Evolutionary conservation across 2,113 vertebrate species (phyloP).

Genomic region (Hypomesus transpacificus): DNA sequence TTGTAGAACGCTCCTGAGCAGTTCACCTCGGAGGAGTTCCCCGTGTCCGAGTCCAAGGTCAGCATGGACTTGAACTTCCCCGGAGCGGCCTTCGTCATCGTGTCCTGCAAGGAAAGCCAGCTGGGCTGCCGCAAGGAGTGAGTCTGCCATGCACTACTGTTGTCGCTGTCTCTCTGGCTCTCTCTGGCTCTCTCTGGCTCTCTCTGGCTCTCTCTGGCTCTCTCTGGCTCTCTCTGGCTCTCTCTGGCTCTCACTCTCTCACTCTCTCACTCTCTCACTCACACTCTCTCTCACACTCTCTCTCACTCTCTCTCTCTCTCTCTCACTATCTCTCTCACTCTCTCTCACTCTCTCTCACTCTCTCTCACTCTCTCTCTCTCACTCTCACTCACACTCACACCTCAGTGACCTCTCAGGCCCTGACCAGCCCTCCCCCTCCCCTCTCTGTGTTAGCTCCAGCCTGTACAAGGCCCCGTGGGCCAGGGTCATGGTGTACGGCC

Average conservation of each 20-base stretch:
- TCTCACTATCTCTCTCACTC: not conserved
- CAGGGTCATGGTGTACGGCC: conserved; percentile 88
- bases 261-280: not conserved
- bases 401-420: not conserved
- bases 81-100: conserved; percentile 90
- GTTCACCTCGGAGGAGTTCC: conserved; percentile 94
- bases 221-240: not conserved
- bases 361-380: not conserved
- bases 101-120: conserved; percentile 95
- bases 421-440: conserved; percentile 1
- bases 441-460: conserved; percentile 78
- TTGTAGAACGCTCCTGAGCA: conserved; percentile 90
- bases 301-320: not conserved
- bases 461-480: conserved; percentile 97
- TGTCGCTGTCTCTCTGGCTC: not conserved
- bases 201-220: not conserved
- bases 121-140: conserved; percentile 96
- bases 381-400: not conserved
- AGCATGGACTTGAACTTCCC: conserved; percentile 98
- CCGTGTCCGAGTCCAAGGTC: conserved; percentile 92
- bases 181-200: not conserved
- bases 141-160: conserved; percentile 47
- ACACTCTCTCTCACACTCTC: not conserved
- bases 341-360: not conserved
- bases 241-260: not conserved